Conservation (phyloP, 2,113 vertebrate genomes). For the Gymnogyps californianus region DNA sequence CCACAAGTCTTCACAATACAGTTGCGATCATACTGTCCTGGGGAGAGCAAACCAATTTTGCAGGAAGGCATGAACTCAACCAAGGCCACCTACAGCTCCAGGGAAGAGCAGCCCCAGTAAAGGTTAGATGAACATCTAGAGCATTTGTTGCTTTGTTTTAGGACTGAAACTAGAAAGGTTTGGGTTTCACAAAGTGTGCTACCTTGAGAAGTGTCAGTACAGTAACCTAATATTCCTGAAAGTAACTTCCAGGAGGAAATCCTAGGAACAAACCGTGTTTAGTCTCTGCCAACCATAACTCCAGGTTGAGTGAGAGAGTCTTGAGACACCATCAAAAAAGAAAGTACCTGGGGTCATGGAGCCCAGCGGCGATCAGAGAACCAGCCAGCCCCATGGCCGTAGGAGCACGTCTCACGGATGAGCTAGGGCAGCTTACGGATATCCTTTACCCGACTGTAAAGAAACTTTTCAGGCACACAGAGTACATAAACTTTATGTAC, state of each 20-base stretch:
- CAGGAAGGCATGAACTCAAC: neutral
- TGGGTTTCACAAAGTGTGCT: neutral
- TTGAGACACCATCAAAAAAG: neutral
- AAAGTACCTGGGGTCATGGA: fast-evolving
- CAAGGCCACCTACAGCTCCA: neutral
- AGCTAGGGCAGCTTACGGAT: neutral
- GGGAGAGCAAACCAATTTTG: neutral
- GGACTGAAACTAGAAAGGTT: neutral
- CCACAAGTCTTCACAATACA: neutral
- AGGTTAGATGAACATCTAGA: neutral
- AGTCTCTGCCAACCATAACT: neutral
- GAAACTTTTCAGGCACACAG: neutral
- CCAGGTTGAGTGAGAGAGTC: neutral
- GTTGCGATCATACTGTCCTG: too few species aligned
- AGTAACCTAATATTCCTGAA: fast-evolving
- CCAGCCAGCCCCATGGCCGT: fast-evolving
- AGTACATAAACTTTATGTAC: fast-evolving
- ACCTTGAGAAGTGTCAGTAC: neutral
- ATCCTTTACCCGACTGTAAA: fast-evolving
- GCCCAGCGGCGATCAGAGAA: neutral
- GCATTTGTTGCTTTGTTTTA: neutral
- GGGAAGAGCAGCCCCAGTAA: neutral
- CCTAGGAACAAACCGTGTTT: neutral
- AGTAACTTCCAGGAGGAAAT: neutral
- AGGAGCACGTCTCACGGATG: fast-evolving